Evolutionary conservation across 2,888 invertebrate genomes (phyloP).

Genomic region (Drosophila affinis): DNA sequence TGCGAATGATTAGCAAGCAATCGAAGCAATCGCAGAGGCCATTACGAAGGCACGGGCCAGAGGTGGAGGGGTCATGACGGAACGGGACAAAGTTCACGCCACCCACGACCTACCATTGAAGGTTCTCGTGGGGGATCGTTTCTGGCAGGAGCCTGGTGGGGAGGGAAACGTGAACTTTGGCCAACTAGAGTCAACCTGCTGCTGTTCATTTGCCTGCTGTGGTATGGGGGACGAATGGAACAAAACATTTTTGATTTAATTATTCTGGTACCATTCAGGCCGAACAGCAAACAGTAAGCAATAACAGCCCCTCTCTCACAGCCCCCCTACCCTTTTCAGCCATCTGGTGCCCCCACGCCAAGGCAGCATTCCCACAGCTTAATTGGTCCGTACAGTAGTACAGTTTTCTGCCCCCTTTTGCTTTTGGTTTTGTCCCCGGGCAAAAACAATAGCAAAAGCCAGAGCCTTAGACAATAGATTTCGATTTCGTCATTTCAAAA

Average conservation of each 20-base stretch:
- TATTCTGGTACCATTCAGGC: conserved; percentile 1
- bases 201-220: not conserved
- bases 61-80: too few relatives aligned
- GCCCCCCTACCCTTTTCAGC: too few relatives aligned
- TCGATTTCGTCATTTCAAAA: too few relatives aligned
- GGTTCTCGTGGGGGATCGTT: not conserved
- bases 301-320: too few relatives aligned
- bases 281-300: not conserved
- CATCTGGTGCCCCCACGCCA: not conserved
- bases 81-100: not conserved
- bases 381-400: conserved; percentile 8
- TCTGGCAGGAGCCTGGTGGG: not conserved
- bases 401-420: conserved; percentile 1
- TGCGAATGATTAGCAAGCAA: conserved; percentile 66
- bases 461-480: too few relatives aligned
- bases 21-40: conserved; percentile 45
- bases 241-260: conserved; percentile 31
- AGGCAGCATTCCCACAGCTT: not conserved
- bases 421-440: not conserved
- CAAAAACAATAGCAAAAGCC: too few relatives aligned
- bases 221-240: not conserved
- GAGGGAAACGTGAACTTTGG: not conserved
- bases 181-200: not conserved
- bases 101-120: too few relatives aligned
- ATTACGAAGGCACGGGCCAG: not conserved